Evolutionary conservation across 35 echinoderm and acorn worm species (phyloP), one percentile per base, ranked within the genome.

Genomic region (Amphiura filiformis): DNA sequence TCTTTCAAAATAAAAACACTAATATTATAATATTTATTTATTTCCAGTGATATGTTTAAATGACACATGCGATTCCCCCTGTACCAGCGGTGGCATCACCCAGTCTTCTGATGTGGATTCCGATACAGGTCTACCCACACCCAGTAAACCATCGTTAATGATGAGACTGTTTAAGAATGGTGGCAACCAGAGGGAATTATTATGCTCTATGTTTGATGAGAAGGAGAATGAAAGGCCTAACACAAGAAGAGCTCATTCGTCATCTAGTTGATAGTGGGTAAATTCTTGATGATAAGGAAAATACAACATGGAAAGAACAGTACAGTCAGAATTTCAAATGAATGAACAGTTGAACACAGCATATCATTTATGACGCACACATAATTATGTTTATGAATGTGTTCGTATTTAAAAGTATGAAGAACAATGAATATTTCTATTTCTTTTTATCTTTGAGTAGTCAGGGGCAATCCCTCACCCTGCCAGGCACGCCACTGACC

Each of bases 131-230:
- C 61, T 96, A 87, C 94, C 94, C 0, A 89, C 94, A 30, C 94
- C 94, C 18, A 90, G 81, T 1, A 96, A 96, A 80, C 94, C 94
- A 1, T 96, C 94, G 11, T 77, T 96, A 35, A 96, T 92, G 90
- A 96, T 96, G 94, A 39, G 94, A 77, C 80, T 96, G 57, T 96
- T 96, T 36, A 37, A 78, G 20, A 96, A 92, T 76, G 94, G 94
- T 35, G 94, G 94, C 4, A 86, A 88, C 39, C 91, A 91, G 31
- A 84, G 94, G 39, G 77, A 96, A 26, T 84, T 84, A 30, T 57
- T 96, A 0, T 89, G 87, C 77, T 92, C 90, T 30, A 96, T 96
- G 94, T 96, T 96, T 90, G 88, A 94, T 39, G 61, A 38, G 31
- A 28, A 61, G 36, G 75, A 28, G 0, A 61, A 52, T 20, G 44